Evolutionary conservation across 2,888 invertebrate genomes (phyloP), one percentile per base, ranked within the genome.

Genomic region (Ophraella communa): DNA sequence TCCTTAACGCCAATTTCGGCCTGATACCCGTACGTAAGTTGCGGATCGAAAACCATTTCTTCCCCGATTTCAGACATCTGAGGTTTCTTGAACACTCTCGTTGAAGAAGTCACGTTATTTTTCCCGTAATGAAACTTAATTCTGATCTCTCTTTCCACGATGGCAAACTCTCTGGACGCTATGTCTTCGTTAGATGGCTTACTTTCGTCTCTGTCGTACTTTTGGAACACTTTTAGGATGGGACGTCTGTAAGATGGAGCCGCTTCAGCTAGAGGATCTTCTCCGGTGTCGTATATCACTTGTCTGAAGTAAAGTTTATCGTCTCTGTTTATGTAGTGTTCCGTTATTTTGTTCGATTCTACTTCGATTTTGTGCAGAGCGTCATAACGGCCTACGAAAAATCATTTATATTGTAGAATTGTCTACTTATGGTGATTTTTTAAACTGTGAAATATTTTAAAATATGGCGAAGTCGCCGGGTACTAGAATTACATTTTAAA

Each of bases 1-100:
- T 83, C 84, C 24, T 83, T 84, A 0, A 85, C 87, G 10, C 84
- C 82, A 0, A 89, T 86, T 71, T 91, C 88, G 0, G 91, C 91
- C 74, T 88, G 87, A 74, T 91, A 92, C 33, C 88, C 87, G 18
- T 85, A 84, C 0, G 88, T 89, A 67, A 89, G 84, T 3, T 87
- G 85, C 0, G 89, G 87, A 33, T 49, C 59, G 33, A 64, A 64
- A 17, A 51, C 53, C 61, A 65, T 47, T 10, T 61, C 86, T 4
- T 90, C 88, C 0, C 90, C 91, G 73, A 90, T 88, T 74, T 93
- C 91, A 0, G 89, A 87, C 58, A 88, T 80, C 4, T 89, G 87
- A 0, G 93, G 92, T 74, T 91, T 92, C 1, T 85, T 82, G 71
- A 89, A 93, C 54, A 83, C 85, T 42, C 90, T 84, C 0, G 87